Evolutionary conservation across 2,113 vertebrate species (phyloP).

Genomic region (Cebidichthys violaceus): DNA sequence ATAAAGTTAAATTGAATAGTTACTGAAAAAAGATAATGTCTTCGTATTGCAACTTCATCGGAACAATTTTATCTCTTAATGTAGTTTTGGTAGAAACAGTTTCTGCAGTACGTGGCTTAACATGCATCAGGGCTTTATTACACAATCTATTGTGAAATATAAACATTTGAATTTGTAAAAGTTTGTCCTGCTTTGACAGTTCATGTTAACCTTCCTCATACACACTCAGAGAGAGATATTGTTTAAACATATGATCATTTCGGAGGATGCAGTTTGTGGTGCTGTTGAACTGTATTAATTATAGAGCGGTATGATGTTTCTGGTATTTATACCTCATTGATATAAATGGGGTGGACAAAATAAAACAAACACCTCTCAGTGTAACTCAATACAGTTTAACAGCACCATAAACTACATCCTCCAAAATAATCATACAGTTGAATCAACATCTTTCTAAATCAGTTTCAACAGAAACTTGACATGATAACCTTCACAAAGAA

Average conservation of each 20-base stretch:
- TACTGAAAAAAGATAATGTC: neutral
- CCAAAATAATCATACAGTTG: neutral
- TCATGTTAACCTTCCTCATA: neutral
- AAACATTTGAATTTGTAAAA: neutral
- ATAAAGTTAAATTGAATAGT: neutral
- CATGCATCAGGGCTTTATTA: neutral
- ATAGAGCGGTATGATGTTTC: neutral
- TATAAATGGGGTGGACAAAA: neutral
- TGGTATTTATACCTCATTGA: neutral
- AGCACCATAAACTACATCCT: neutral
- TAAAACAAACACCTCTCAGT: neutral
- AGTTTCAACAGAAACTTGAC: neutral
- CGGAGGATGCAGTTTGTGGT: neutral
- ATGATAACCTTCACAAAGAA: neutral
- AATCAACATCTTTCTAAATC: neutral
- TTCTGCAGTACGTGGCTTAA: neutral
- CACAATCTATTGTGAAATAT: neutral
- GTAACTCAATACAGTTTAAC: neutral
- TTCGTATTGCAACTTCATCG: neutral
- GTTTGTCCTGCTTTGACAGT: neutral
- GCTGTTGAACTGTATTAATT: neutral
- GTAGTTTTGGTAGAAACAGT: neutral
- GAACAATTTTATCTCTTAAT: neutral
- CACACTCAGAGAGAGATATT: neutral
- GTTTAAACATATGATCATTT: neutral